phyloP scores from a whole-genome alignment of 1,140 invertebrate genomes.

The Dendroctonus ponderosae region DNA sequence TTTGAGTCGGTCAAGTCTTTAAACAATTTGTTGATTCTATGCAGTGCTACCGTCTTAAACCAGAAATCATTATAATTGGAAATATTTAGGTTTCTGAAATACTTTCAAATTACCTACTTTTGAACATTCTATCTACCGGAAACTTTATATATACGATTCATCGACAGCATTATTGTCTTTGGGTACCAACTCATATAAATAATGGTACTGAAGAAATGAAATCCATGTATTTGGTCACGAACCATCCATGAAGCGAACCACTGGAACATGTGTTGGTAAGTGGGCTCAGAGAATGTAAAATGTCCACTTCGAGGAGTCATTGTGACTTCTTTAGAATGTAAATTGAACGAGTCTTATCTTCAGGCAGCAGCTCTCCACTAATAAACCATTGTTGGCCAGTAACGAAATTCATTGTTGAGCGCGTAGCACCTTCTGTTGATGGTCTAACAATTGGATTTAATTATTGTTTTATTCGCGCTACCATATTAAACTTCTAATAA shows the following conservation, averaged over 20 bases:
- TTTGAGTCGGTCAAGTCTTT: no score
- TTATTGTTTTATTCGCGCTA: conserved; percentile 31
- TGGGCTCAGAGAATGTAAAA: conserved; percentile 43
- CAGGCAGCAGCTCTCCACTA: conserved; percentile 45
- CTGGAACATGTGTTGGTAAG: conserved; percentile 33
- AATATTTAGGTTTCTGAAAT: no score
- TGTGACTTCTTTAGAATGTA: conserved; percentile 47
- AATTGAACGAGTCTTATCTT: conserved; percentile 49
- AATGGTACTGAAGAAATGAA: background rate
- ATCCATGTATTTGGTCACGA: conserved; percentile 2
- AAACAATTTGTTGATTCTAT: no score
- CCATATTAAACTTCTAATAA: conserved; percentile 6
- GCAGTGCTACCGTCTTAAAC: no score
- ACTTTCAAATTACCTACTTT: no score
- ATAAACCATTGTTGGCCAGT: conserved; percentile 49
- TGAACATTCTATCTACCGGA: no score
- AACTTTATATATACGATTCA: no score
- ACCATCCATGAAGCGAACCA: conserved; percentile 13
- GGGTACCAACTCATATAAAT: background rate
- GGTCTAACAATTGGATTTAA: conserved; percentile 27
- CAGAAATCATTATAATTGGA: no score
- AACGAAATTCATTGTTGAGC: conserved; percentile 46
- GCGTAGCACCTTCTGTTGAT: conserved; percentile 32
- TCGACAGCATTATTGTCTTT: no score
- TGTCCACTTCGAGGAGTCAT: conserved; percentile 45